These are phyloP conservation scores for Xylocampa areola DNA, from an alignment of 2,888 invertebrate genomes.

Conservation along the genomic window DNA sequence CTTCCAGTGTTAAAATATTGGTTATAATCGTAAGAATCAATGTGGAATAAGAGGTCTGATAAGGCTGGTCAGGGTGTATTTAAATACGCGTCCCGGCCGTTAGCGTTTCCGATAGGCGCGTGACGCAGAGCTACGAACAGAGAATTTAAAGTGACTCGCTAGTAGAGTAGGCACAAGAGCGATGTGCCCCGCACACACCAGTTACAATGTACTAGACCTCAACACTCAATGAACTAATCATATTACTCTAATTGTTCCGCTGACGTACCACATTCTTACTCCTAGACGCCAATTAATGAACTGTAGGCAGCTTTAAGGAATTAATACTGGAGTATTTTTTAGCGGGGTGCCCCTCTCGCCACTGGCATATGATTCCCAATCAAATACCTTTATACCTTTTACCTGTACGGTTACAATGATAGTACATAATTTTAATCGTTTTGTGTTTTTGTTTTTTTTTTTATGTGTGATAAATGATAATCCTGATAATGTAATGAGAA, in stretches of 20 bases:
- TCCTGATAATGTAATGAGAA: too few species aligned
- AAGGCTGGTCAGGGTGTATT: conserved; percentile 63
- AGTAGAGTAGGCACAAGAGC: conserved; percentile 53
- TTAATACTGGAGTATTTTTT: too few species aligned
- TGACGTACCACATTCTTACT: conserved; percentile 45
- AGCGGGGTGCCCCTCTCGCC: too few species aligned
- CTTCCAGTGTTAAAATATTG: conserved; percentile 31
- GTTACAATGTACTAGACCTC: conserved; percentile 41
- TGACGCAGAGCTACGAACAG: conserved; percentile 78
- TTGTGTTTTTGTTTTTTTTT: too few species aligned
- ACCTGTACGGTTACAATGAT: too few species aligned
- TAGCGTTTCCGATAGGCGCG: conserved; percentile 86
- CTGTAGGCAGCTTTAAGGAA: too few species aligned
- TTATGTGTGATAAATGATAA: too few species aligned
- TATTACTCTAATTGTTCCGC: conserved; percentile 58
- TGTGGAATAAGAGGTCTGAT: conserved; percentile 47
- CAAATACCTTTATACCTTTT: too few species aligned
- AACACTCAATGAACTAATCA: conserved; percentile 39
- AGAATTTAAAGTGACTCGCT: conserved; percentile 80
- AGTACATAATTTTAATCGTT: too few species aligned
- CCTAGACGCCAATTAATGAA: conserved; percentile 41
- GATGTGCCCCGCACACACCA: conserved; percentile 56
- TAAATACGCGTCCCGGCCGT: conserved; percentile 80
- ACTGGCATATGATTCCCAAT: too few species aligned
- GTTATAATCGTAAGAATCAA: conserved; percentile 38